A percentile compares a stretch with the other conserved stretches of the same genome.
Evolutionary conservation across 2,888 invertebrate species (phyloP).

Genomic region (Girardia tigrina): DNA sequence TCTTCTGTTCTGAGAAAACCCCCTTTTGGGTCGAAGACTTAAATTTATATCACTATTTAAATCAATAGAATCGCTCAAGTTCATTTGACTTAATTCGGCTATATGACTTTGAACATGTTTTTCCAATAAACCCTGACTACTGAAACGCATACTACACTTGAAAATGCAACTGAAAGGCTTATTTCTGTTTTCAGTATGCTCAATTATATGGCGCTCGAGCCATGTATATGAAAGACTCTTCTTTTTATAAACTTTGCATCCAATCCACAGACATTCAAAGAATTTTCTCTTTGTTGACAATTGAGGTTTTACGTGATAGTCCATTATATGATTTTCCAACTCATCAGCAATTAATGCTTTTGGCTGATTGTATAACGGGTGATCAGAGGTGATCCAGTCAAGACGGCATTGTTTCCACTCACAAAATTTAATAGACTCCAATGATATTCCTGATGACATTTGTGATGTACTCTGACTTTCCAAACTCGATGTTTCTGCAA

Average conservation of each 20-base stretch:
- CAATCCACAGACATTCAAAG: slow-evolving; percentile 17
- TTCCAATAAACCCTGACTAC: neutral
- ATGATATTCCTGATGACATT: neutral
- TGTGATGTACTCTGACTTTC: slow-evolving; percentile 12
- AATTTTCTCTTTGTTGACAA: neutral
- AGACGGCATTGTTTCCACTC: neutral
- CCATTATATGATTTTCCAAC: neutral
- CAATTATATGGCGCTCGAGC: slow-evolving; percentile 27
- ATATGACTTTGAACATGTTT: slow-evolving; percentile 25
- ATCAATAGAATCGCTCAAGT: neutral
- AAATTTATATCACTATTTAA: neutral
- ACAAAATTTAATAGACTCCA: slow-evolving; percentile 11
- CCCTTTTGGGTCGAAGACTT: neutral
- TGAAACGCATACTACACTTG: neutral
- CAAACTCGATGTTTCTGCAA: slow-evolving; percentile 1
- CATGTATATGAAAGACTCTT: slow-evolving; percentile 29
- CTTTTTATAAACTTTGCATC: neutral
- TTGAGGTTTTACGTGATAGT: slow-evolving; percentile 1
- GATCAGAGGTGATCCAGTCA: neutral
- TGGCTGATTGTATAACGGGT: neutral
- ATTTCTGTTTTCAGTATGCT: slow-evolving; percentile 3
- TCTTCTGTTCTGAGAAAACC: neutral
- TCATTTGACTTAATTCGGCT: neutral
- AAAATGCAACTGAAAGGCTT: slow-evolving; percentile 30
- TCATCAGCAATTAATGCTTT: neutral